Percentiles rank a stretch among this genome's conserved stretches.
Conservation (phyloP, 2,113 vertebrate genomes). For the Corythornis vintsioides region DNA sequence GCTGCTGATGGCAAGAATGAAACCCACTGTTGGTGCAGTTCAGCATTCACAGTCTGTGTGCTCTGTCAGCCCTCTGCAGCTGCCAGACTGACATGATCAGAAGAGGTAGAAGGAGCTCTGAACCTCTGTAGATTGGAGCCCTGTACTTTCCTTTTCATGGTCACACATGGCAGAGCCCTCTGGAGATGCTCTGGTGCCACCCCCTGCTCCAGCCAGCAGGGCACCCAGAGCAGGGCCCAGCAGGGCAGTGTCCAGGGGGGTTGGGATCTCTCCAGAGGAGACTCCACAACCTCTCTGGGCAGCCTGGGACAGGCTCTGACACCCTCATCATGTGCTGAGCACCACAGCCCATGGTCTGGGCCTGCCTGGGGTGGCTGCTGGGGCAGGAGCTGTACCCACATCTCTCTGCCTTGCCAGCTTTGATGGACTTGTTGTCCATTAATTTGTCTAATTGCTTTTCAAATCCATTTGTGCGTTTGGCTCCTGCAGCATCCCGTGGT, state of each 20-base stretch:
- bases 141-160: accelerated
- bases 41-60: background rate
- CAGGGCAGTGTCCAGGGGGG: too few species aligned
- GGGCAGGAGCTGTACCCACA: background rate
- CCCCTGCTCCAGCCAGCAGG: too few species aligned
- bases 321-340: too few species aligned
- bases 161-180: too few species aligned
- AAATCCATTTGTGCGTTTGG: constrained; percentile 36
- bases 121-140: background rate
- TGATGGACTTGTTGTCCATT: constrained; percentile 45
- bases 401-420: constrained; percentile 19
- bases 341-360: too few species aligned
- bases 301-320: too few species aligned
- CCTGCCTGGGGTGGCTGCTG: background rate
- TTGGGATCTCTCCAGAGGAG: too few species aligned
- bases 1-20: background rate
- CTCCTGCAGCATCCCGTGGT: constrained; percentile 14
- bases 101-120: background rate
- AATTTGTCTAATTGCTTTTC: constrained; percentile 62
- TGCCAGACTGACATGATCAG: background rate
- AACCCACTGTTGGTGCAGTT: background rate
- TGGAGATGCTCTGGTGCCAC: too few species aligned
- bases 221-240: too few species aligned
- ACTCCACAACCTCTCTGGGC: too few species aligned
- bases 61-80: background rate